These are phyloP conservation scores for Pheosia tremula DNA, from an alignment of 2,888 invertebrate species.

Conservation along the genomic window DNA sequence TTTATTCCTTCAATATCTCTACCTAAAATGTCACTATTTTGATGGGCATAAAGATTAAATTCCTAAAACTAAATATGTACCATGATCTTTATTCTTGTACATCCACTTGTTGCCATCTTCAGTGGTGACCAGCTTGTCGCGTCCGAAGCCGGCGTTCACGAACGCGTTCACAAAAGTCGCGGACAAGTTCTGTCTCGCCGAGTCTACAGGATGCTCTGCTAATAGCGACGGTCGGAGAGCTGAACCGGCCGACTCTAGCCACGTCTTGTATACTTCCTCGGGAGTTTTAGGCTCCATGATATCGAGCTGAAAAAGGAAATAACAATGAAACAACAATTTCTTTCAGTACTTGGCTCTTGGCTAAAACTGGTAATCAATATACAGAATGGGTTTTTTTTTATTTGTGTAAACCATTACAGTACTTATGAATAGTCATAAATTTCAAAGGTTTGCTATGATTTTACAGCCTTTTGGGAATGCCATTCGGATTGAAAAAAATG, in stretches of 20 bases:
- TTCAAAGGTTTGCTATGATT: too few species aligned
- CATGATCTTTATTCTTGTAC: slow-evolving; percentile 98
- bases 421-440: too few species aligned
- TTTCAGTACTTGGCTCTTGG: too few species aligned
- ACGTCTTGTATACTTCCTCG: slow-evolving; percentile 99
- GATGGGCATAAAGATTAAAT: too few species aligned
- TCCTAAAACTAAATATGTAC: slow-evolving; percentile 40
- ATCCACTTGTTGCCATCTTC: slow-evolving; percentile 94
- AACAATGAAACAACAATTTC: slow-evolving; percentile 1
- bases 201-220: slow-evolving; percentile 92
- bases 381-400: too few species aligned
- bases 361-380: too few species aligned
- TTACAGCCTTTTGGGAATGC: too few species aligned
- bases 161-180: slow-evolving; percentile 99
- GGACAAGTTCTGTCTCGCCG: slow-evolving; percentile 97
- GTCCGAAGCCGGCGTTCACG: slow-evolving; percentile 98
- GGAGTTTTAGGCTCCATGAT: slow-evolving; percentile 99
- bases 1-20: too few species aligned
- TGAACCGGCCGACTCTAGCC: slow-evolving; percentile 93
- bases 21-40: too few species aligned
- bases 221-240: slow-evolving; percentile 88
- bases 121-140: slow-evolving; percentile 96
- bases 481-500: too few species aligned
- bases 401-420: too few species aligned
- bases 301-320: slow-evolving; percentile 87